Percentiles rank a stretch among this genome's conserved stretches.
These are phyloP conservation scores for Vanessa cardui DNA, from an alignment of 2,888 invertebrate species.

Conservation along the genomic window DNA sequence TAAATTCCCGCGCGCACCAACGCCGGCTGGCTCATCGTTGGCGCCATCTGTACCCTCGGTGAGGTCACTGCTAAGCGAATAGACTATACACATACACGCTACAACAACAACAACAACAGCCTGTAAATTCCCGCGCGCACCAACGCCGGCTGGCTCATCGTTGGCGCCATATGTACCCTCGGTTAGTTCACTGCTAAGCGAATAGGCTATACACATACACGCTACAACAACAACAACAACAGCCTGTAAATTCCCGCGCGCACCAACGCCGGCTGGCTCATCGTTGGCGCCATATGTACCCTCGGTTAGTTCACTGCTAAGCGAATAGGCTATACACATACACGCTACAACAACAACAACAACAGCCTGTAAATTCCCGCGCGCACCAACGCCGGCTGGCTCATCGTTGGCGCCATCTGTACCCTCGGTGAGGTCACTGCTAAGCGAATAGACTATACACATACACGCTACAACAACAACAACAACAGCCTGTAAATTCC, in stretches of 20 bases:
- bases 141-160: constrained; percentile 98
- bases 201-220: not conserved
- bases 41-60: constrained; percentile 97
- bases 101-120: no score
- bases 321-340: not conserved
- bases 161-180: constrained; percentile 97
- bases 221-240: no score
- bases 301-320: constrained; percentile 81
- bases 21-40: constrained; percentile 98
- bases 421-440: no score
- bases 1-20: constrained; percentile 97
- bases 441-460: no score
- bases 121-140: constrained; percentile 98
- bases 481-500: no score
- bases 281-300: constrained; percentile 98
- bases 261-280: constrained; percentile 98
- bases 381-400: no score
- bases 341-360: no score
- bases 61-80: constrained; percentile 1
- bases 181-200: constrained; percentile 71
- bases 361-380: no score
- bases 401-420: no score
- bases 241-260: no score
- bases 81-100: not conserved
- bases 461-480: no score